Conservation (phyloP, 2,888 invertebrate genomes). For the Trissolcus japonicus region DNA sequence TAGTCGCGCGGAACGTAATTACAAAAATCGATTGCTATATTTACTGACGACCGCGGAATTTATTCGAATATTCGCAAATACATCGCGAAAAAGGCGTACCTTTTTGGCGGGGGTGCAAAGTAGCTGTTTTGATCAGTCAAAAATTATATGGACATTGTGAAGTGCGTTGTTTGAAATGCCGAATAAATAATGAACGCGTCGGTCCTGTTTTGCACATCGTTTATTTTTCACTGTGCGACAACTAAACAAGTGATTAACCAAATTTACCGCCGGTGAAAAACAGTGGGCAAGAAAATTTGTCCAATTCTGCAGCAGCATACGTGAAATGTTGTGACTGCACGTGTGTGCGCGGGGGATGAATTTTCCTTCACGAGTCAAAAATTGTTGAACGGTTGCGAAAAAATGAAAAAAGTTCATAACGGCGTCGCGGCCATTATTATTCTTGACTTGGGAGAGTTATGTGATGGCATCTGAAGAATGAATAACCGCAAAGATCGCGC, state of each 20-base stretch:
- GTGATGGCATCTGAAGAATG: conserved; percentile 42
- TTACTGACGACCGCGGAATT: conserved; percentile 59
- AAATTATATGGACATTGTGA: conserved; percentile 59
- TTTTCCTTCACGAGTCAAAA: conserved; percentile 15
- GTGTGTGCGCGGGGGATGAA: not conserved
- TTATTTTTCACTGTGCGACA: conserved; percentile 21
- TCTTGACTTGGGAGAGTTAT: conserved; percentile 25
- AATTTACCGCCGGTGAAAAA: not conserved
- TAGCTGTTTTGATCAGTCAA: conserved; percentile 56
- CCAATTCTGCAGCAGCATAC: too few species aligned
- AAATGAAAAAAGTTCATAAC: not conserved
- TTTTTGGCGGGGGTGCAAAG: conserved; percentile 53
- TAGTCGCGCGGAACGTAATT: conserved; percentile 57
- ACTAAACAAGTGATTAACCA: not conserved
- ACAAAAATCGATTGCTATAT: conserved; percentile 59
- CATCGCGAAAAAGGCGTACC: conserved; percentile 51
- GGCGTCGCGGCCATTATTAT: conserved; percentile 36
- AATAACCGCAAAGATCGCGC: conserved; percentile 48
- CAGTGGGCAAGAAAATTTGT: too few species aligned
- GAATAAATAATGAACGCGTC: conserved; percentile 53
- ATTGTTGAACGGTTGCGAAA: not conserved
- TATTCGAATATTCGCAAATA: conserved; percentile 54
- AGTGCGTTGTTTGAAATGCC: conserved; percentile 54
- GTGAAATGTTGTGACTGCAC: not conserved
- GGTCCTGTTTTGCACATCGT: conserved; percentile 41